Evolutionary conservation across 53 echinoderm and acorn worm species (phyloP).

Genomic region (Echinometra lucunter): DNA sequence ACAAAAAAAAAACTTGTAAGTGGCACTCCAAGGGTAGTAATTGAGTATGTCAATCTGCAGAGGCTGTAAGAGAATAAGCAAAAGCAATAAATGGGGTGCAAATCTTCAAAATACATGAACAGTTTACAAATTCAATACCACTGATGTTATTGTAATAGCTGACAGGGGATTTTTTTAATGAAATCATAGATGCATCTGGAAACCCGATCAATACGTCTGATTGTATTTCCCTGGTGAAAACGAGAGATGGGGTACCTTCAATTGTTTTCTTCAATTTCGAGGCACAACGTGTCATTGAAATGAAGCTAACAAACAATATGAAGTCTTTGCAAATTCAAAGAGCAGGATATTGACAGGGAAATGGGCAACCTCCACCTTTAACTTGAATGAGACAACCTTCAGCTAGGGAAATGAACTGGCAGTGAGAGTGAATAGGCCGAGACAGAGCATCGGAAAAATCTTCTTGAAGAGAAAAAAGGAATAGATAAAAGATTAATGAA

Average conservation of each 20-base stretch:
- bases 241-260: not conserved
- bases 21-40: no score
- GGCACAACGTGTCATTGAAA: not conserved
- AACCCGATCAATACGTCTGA: not conserved
- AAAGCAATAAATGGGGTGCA: no score
- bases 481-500: not conserved
- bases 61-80: no score
- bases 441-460: not conserved
- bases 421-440: not conserved
- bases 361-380: no score
- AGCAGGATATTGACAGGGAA: slow-evolving; percentile 19
- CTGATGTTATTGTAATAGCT: no score
- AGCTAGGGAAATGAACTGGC: slow-evolving; percentile 9
- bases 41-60: no score
- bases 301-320: not conserved
- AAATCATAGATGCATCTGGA: not conserved
- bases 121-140: no score
- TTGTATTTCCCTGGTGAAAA: not conserved
- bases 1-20: no score
- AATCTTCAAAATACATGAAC: no score
- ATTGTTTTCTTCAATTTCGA: not conserved
- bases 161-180: not conserved
- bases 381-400: slow-evolving; percentile 24
- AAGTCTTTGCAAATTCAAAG: not conserved
- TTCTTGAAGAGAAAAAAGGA: not conserved